Conservation (phyloP, 2,888 invertebrate species). For the Xylota segnis region DNA sequence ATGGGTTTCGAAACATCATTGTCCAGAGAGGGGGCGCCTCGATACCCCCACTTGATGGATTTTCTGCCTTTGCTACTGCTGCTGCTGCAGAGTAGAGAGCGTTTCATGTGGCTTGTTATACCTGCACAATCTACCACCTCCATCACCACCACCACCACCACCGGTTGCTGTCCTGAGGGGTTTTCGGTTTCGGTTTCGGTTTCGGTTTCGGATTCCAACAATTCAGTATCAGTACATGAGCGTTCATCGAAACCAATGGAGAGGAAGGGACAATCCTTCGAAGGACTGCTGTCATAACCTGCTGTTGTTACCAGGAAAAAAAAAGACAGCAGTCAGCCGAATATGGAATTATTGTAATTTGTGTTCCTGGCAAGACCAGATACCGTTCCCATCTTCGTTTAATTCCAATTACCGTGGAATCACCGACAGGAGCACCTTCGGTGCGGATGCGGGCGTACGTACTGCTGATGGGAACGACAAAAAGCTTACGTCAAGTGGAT, state of each 20-base stretch:
- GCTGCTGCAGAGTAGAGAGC: conserved; percentile 1
- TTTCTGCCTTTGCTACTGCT: conserved; percentile 19
- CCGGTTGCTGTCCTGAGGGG: conserved; percentile 67
- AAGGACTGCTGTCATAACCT: conserved; percentile 72
- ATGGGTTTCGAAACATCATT: conserved; percentile 18
- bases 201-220: not conserved
- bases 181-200: conserved; percentile 43
- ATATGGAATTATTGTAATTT: conserved; percentile 74
- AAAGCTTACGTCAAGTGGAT: conserved; percentile 74
- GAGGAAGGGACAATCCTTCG: conserved; percentile 60
- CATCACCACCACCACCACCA: conserved; percentile 29
- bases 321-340: conserved; percentile 44
- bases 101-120: conserved; percentile 47
- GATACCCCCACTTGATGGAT: conserved; percentile 26
- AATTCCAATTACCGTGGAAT: conserved; percentile 72
- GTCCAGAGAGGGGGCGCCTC: not conserved
- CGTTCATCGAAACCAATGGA: conserved; percentile 58
- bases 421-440: conserved; percentile 56
- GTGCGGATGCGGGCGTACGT: conserved; percentile 23
- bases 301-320: conserved; percentile 58
- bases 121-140: conserved; percentile 63
- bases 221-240: not conserved
- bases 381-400: conserved; percentile 69
- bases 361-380: conserved; percentile 69
- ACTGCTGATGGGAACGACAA: conserved; percentile 39